Evolutionary conservation across 2,888 invertebrate genomes (phyloP), one percentile per base, ranked within the genome.

Genomic region (Adela reaumurella): DNA sequence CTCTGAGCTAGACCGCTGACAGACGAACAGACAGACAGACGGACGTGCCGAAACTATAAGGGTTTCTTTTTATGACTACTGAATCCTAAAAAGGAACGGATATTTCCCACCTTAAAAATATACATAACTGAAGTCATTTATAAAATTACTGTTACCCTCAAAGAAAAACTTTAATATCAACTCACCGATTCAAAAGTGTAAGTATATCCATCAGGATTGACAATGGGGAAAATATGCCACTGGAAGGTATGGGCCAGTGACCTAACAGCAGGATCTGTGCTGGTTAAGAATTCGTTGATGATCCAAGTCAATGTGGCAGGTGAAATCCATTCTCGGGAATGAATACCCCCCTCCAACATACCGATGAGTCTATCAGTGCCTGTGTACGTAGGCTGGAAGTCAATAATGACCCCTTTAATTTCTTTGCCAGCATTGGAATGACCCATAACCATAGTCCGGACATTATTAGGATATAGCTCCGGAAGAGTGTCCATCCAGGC

Each of bases 311-410:
- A 81, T 17, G 78, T 80, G 0, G 84, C 83, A 2, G 86, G 77
- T 0, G 82, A 70, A 18, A 88, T 86, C 87, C 87, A 92, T 68
- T 92, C 92, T 44, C 91, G 81, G 1, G 88, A 87, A 62, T 89
- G 88, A 49, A 88, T 83, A 4, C 80, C 77, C 17, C 78, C 82
- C 64, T 86, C 86, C 46, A 86, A 73, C 45, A 87, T 73, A 17
- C 79, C 83, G 47, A 68, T 62, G 0, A 59, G 49, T 17, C 10
- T 54, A 48, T 80, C 77, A 44, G 80, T 62, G 1, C 56, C 74
- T 43, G 60, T 65, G 54, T 64, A 79, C 17, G 63, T 62, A 1
- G 64, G 59, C 2, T 72, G 64, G 55, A 74, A 81, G 50, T 78
- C 67, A 1, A 77, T 65, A 17, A 62, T 58, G 1, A 74, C 76